phyloP scores from a whole-genome alignment of 2,113 vertebrate genomes.

The Oplegnathus fasciatus region DNA sequence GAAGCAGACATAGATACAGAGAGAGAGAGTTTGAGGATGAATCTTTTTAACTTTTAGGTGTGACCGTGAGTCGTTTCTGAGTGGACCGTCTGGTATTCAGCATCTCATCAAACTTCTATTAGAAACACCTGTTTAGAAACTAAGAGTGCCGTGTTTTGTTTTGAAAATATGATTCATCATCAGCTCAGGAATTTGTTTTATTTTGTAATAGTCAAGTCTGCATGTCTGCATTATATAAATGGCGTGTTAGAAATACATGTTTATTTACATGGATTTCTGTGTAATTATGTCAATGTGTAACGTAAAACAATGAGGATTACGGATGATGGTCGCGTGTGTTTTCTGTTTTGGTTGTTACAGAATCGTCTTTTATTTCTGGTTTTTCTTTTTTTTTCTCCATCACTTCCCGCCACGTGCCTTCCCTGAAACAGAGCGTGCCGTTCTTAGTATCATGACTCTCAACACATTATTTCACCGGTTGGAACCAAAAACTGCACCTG shows the following conservation, averaged over 20 bases:
- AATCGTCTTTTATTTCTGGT: neutral
- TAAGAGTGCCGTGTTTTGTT: neutral
- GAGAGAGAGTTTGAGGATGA: neutral
- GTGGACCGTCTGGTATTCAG: slow-evolving; percentile 47
- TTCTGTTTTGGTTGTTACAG: neutral
- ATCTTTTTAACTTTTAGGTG: neutral
- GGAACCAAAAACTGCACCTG: slow-evolving; percentile 23
- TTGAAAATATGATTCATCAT: slow-evolving; percentile 10
- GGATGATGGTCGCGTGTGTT: neutral
- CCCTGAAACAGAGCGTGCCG: neutral
- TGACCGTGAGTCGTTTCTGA: slow-evolving; percentile 36
- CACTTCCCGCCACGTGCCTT: neutral
- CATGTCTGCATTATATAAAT: neutral
- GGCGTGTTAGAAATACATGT: neutral
- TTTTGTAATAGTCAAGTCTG: neutral
- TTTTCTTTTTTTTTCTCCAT: neutral
- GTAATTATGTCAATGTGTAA: too few relatives aligned
- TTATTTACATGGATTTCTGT: neutral
- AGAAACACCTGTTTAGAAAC: slow-evolving; percentile 47
- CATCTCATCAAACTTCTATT: slow-evolving; percentile 15
- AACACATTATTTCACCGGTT: neutral
- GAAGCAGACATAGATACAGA: slow-evolving; percentile 9
- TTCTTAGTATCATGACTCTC: slow-evolving; percentile 20
- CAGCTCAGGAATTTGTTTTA: neutral
- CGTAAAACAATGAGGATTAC: neutral